Evolutionary conservation across 2,888 invertebrate genomes (phyloP), one percentile per base, ranked within the genome.

Genomic region (Trissoscelio sp.): DNA sequence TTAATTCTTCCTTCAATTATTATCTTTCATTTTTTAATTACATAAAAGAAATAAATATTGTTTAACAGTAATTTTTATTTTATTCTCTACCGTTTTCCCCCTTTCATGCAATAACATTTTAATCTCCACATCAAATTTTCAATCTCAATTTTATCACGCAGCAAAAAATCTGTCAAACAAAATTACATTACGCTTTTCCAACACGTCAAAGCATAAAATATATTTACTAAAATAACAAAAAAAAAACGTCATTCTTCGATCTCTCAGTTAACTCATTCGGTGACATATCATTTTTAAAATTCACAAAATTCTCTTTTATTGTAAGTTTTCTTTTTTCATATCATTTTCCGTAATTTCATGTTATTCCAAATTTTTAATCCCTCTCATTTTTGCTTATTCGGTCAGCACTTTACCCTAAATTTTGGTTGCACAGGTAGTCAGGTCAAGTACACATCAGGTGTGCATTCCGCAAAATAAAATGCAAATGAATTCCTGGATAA

Each of bases 381-480:
- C 48, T 12, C 12, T 12, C 4, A 53, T 28, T 53, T 31, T 31
- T 14, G 3, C 31, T 16, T 18, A 22, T 42, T 42, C 31, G 24
- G 20, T 24, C 31, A 20, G 22, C 58, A 7, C 20, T 58, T 58
- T 70, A n/a, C 37, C 53, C 20, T n/a, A n/a, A 44, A 16, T 72
- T 72, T 55, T 12, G 34, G 22, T 44, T 9, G 12, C 44, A 18
- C 72, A 73, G 72, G 72, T 73, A 73, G 60, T 24, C 60, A 42
- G 60, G 55, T 58, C 66, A 57, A 58, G 48, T 39, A 51, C 16
- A 18, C 48, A 28, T 48, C 74, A 66, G 67, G 67, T 67, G 67
- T 51, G 34, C 75, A 75, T 75, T 75, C 75, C 75, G 51, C 42
- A 58, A 67, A 42, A 37, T 20, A 60, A 75, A 67, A 75, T 75